A percentile compares a stretch with the other conserved stretches of the same genome.
These are phyloP conservation scores for Acanthaster planci DNA, from an alignment of 35 echinoderm and acorn worm species.

Conservation along the genomic window DNA sequence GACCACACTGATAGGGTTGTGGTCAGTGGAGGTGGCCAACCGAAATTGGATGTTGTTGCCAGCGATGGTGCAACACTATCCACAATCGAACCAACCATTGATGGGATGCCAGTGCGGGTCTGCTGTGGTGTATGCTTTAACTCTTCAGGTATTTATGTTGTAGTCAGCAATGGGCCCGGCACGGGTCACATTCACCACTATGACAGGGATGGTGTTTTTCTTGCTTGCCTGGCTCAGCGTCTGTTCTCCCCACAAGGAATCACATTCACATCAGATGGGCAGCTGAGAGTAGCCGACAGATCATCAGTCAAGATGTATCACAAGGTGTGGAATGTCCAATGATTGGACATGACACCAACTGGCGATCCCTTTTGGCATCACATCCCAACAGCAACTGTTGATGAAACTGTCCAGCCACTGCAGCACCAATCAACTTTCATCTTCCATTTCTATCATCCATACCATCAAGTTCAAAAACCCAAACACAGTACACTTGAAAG, in stretches of 20 bases:
- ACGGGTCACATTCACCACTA: constrained; percentile 36
- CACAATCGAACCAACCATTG: neutral
- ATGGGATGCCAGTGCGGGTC: neutral
- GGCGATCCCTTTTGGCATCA: no score
- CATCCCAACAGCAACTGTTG: no score
- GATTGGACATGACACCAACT: no score
- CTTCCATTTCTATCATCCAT: no score
- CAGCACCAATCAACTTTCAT: no score
- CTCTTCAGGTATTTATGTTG: neutral
- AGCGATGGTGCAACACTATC: neutral
- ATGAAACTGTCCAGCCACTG: no score
- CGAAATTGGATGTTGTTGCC: neutral
- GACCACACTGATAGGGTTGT: neutral
- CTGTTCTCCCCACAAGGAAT: neutral
- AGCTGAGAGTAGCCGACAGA: no score
- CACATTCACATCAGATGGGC: no score
- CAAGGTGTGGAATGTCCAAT: no score
- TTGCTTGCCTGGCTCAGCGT: constrained; percentile 4
- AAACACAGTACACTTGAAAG: no score
- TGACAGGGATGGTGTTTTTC: neutral
- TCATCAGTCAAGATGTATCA: no score
- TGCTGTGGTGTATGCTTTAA: neutral
- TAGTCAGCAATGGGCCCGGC: neutral
- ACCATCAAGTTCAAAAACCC: no score
- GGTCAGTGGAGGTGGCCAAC: neutral